Conservation (phyloP, 2,797 vertebrate species). For the Xenopus petersii region DNA sequence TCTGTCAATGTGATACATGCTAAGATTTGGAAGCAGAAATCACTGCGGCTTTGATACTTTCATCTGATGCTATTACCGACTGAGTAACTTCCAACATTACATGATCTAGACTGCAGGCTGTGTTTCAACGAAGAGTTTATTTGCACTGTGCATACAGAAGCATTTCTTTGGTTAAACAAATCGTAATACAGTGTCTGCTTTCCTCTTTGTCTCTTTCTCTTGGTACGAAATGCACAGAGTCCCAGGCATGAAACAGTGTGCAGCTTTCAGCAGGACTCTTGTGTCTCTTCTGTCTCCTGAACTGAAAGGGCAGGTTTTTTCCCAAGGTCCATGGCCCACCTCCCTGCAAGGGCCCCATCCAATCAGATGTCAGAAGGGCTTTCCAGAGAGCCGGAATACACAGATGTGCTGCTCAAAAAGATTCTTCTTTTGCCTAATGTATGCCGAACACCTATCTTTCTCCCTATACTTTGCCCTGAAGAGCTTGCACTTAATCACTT, state of each 20-base stretch:
- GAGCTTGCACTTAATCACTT: too few species aligned
- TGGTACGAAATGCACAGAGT: not conserved
- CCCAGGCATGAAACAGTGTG: not conserved
- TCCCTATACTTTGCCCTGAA: not conserved
- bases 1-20: not conserved
- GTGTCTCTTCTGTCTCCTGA: not conserved
- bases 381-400: not conserved
- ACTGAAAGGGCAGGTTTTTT: conserved; percentile 8
- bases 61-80: not conserved
- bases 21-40: too few species aligned
- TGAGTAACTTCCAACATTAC: not conserved
- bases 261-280: not conserved
- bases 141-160: too few species aligned
- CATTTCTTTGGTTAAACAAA: not conserved
- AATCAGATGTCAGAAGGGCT: not conserved
- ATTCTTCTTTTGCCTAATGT: too few species aligned
- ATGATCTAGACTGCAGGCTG: not conserved
- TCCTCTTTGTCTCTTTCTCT: not conserved
- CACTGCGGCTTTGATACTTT: too few species aligned
- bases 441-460: too few species aligned
- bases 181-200: not conserved
- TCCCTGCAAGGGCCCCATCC: conserved; percentile 1
- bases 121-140: not conserved
- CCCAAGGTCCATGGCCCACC: conserved; percentile 15
- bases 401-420: not conserved